Percentiles rank a stretch among this genome's conserved stretches.
phyloP scores from a whole-genome alignment of 1,140 invertebrate species.

The Drosophila elegans region DNA sequence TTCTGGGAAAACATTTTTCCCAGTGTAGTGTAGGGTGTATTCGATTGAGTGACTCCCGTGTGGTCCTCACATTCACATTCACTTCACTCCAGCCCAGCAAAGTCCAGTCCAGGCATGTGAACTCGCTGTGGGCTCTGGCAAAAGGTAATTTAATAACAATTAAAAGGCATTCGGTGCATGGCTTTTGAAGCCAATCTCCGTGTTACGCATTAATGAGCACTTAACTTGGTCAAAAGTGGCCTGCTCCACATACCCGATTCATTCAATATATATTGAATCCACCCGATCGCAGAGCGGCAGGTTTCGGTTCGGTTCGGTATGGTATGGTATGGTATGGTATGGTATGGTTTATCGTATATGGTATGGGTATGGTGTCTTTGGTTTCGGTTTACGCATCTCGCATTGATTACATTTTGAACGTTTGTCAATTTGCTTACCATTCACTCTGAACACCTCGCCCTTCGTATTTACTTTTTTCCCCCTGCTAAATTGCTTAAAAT shows the following conservation, averaged over 20 bases:
- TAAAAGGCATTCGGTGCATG: conserved; percentile 81
- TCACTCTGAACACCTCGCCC: conserved; percentile 26
- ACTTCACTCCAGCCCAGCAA: conserved; percentile 43
- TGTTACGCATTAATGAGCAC: conserved; percentile 84
- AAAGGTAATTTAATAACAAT: conserved; percentile 82
- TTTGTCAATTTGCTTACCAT: conserved; percentile 76
- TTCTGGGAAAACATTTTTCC: neutral
- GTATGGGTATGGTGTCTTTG: conserved; percentile 8
- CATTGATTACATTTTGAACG: conserved; percentile 83
- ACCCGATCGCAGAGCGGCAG: conserved; percentile 27
- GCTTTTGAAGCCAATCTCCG: conserved; percentile 81
- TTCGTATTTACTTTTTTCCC: neutral
- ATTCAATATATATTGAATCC: conserved; percentile 16
- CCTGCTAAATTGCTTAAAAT: conserved; percentile 68
- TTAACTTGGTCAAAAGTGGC: conserved; percentile 83
- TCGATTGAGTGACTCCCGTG: conserved; percentile 39
- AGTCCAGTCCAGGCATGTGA: conserved; percentile 35
- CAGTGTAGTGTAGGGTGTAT: conserved; percentile 11
- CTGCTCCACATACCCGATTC: conserved; percentile 63
- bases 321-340: conserved; percentile 6
- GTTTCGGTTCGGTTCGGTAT: conserved; percentile 23
- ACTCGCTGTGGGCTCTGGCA: conserved; percentile 39
- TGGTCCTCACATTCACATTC: conserved; percentile 56
- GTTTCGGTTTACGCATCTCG: conserved; percentile 73
- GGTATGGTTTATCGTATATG: conserved; percentile 2